Percentiles rank a stretch among this genome's conserved stretches.
phyloP scores from a whole-genome alignment of 1,140 invertebrate species.

The Tetraneura akinire region DNA sequence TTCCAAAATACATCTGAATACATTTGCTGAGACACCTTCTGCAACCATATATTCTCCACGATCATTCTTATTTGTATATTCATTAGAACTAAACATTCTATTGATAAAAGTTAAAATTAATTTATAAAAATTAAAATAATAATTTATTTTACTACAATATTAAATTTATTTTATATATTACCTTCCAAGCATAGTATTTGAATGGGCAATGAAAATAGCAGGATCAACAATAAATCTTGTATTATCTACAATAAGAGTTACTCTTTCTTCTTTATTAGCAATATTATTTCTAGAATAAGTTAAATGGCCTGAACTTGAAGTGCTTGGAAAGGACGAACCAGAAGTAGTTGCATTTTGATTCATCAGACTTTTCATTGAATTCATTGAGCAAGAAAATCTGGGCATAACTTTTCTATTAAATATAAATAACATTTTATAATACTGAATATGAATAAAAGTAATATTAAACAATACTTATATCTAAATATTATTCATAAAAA shows the following conservation, averaged over 20 bases:
- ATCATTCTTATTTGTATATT: slow-evolving; percentile 92
- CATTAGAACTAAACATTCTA: slow-evolving; percentile 95
- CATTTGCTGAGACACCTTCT: slow-evolving; percentile 88
- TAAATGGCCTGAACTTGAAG: slow-evolving; percentile 14
- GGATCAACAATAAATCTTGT: slow-evolving; percentile 86
- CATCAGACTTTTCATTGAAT: slow-evolving; percentile 47
- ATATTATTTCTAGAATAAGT: slow-evolving; percentile 57
- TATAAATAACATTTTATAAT: too few relatives aligned
- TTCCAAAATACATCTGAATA: slow-evolving; percentile 94
- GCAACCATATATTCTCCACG: slow-evolving; percentile 96
- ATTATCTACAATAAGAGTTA: slow-evolving; percentile 92
- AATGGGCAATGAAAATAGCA: slow-evolving; percentile 84
- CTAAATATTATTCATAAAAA: too few relatives aligned
- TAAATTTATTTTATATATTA: slow-evolving; percentile 54
- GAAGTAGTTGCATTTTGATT: slow-evolving; percentile 45
- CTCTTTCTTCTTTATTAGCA: slow-evolving; percentile 66
- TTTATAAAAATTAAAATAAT: background rate
- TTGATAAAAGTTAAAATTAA: slow-evolving; percentile 52
- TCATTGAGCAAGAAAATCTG: slow-evolving; percentile 44
- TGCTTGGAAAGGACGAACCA: slow-evolving; percentile 28
- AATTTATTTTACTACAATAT: background rate
- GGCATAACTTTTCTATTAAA: slow-evolving; percentile 54
- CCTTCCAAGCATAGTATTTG: slow-evolving; percentile 89
- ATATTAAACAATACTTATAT: too few relatives aligned
- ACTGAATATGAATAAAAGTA: too few relatives aligned